These are phyloP conservation scores for Eubucco bourcierii DNA, from an alignment of 2,113 vertebrate genomes.

Conservation along the genomic window DNA sequence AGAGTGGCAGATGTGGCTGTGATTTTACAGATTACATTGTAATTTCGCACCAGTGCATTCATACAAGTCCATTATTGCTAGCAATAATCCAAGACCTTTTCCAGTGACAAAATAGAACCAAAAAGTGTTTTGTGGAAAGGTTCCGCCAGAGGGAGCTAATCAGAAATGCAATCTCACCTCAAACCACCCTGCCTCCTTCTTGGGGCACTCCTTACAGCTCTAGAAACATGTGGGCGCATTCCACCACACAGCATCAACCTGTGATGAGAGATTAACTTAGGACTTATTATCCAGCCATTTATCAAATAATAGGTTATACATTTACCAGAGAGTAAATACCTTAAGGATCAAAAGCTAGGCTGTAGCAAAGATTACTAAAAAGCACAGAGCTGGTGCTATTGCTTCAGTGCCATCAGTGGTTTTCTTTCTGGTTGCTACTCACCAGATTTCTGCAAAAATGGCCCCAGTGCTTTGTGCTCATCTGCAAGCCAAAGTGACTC, in stretches of 20 bases:
- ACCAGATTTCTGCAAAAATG: no score
- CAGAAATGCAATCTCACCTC: background rate
- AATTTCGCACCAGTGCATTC: no score
- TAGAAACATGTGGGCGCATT: accelerated
- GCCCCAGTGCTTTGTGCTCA: no score
- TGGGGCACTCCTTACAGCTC: background rate
- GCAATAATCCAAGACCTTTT: no score
- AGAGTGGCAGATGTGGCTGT: no score
- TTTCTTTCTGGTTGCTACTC: background rate
- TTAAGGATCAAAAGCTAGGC: accelerated
- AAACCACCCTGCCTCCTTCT: background rate
- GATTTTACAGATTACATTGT: no score
- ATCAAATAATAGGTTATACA: background rate
- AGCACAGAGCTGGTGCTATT: accelerated
- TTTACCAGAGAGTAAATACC: background rate
- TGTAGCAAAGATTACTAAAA: background rate
- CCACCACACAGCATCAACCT: no score
- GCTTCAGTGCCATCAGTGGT: accelerated
- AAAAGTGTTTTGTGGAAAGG: no score
- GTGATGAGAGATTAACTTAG: no score
- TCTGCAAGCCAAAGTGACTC: no score
- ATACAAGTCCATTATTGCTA: no score
- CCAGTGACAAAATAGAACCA: no score
- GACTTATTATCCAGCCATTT: background rate
- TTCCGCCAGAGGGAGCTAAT: background rate